phyloP scores from a whole-genome alignment of 1,140 invertebrate species.

The Melipona quadrifasciata region DNA sequence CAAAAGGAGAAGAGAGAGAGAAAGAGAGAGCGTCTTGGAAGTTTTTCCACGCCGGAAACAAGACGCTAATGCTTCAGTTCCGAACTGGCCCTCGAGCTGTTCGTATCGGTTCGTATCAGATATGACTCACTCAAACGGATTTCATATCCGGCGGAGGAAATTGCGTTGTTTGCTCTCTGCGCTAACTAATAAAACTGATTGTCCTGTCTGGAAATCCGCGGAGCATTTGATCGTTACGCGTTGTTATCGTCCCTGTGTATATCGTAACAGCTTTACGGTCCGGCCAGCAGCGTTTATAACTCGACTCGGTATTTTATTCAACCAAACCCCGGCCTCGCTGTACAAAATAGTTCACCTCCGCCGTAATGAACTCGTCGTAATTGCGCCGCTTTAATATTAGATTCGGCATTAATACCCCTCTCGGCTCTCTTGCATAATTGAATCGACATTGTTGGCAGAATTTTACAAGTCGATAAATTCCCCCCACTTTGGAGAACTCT shows the following conservation, averaged over 20 bases:
- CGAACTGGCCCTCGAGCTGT: conserved; percentile 32
- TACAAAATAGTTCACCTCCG: background rate
- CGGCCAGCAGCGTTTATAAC: no score
- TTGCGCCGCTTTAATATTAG: background rate
- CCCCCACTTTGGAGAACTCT: no score
- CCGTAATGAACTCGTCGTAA: background rate
- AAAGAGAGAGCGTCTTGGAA: background rate
- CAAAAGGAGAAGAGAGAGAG: background rate
- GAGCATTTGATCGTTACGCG: background rate
- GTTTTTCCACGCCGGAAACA: conserved; percentile 37
- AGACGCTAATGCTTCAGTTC: conserved; percentile 39
- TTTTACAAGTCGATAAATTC: background rate
- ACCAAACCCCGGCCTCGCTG: no score
- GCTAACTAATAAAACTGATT: background rate
- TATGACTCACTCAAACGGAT: conserved; percentile 26
- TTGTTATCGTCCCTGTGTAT: no score
- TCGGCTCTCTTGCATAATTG: background rate
- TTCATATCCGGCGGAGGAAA: conserved; percentile 1
- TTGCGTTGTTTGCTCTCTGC: conserved; percentile 20
- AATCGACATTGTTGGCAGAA: background rate
- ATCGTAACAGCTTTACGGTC: background rate
- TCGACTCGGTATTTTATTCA: no score
- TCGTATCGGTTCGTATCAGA: conserved; percentile 21
- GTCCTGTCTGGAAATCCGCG: background rate
- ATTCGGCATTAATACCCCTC: background rate